Conservation (phyloP, 2,797 vertebrate species). For the Decapterus maruadsi region DNA sequence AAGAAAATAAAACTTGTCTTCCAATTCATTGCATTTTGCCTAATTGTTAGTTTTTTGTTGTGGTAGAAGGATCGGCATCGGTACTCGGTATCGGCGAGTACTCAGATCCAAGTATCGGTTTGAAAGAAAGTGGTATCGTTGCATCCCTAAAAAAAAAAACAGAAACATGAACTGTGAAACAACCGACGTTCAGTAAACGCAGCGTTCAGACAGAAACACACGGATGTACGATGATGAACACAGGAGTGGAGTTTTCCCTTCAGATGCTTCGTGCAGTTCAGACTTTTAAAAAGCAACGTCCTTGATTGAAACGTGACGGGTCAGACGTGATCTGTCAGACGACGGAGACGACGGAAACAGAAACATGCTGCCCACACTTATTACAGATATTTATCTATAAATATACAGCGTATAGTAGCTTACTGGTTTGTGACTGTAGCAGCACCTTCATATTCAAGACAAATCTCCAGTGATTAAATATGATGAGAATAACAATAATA, state of each 20-base stretch:
- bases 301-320: constrained; percentile 15
- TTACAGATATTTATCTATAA: constrained; percentile 43
- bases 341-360: too few relatives aligned
- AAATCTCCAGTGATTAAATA: constrained; percentile 72
- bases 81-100: too few relatives aligned
- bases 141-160: too few relatives aligned
- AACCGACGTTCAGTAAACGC: background rate
- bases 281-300: constrained; percentile 8
- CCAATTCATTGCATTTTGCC: too few relatives aligned
- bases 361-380: constrained; percentile 19
- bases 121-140: too few relatives aligned
- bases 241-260: background rate
- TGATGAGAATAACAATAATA: constrained; percentile 16
- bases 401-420: constrained; percentile 66
- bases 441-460: constrained; percentile 88
- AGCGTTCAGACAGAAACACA: background rate
- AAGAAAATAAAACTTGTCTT: too few relatives aligned
- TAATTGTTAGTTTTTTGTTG: too few relatives aligned
- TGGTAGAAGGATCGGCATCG: too few relatives aligned
- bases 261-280: constrained; percentile 31
- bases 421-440: constrained; percentile 82
- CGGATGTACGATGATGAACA: background rate
- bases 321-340: constrained; percentile 6
- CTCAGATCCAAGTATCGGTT: too few relatives aligned
- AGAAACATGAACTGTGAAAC: constrained; percentile 30